Evolutionary conservation across 1,140 invertebrate genomes (phyloP).

Genomic region (Brachionus manjavacas): DNA sequence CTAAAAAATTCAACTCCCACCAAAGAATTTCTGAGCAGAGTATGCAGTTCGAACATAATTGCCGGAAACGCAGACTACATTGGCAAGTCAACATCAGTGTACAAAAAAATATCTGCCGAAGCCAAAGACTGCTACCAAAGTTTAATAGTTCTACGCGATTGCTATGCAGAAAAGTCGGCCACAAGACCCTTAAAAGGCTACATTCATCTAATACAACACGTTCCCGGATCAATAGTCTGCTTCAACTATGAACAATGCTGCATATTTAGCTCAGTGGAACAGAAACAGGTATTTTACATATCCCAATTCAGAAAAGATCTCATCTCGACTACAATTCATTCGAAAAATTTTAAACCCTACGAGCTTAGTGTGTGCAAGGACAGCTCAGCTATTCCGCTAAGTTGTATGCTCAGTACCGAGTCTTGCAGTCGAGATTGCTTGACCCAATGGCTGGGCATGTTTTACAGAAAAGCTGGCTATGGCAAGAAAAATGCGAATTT

Average conservation of each 20-base stretch:
- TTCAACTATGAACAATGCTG: slow-evolving; percentile 9
- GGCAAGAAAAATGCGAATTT: background rate
- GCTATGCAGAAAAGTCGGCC: background rate
- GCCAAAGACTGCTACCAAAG: slow-evolving; percentile 39
- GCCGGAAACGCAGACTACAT: slow-evolving; percentile 28
- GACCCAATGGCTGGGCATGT: background rate
- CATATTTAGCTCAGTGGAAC: background rate
- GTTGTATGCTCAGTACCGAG: background rate
- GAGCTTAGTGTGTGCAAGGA: background rate
- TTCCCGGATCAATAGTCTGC: slow-evolving; percentile 28
- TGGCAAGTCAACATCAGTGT: slow-evolving; percentile 7
- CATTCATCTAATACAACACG: slow-evolving; percentile 28
- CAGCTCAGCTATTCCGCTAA: background rate
- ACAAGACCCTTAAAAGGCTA: background rate
- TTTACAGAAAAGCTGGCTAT: background rate
- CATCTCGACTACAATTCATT: background rate
- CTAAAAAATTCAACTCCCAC: slow-evolving; percentile 29
- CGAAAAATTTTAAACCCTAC: background rate
- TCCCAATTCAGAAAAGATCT: background rate
- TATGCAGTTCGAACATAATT: background rate
- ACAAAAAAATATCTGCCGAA: slow-evolving; percentile 23
- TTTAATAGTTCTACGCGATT: background rate
- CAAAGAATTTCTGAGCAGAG: slow-evolving; percentile 2
- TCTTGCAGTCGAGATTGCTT: background rate
- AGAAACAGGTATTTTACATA: background rate